Percentiles rank a stretch among this genome's conserved stretches.
These are phyloP conservation scores for Tetrao urogallus DNA, from an alignment of 2,113 vertebrate species.

Conservation along the genomic window DNA sequence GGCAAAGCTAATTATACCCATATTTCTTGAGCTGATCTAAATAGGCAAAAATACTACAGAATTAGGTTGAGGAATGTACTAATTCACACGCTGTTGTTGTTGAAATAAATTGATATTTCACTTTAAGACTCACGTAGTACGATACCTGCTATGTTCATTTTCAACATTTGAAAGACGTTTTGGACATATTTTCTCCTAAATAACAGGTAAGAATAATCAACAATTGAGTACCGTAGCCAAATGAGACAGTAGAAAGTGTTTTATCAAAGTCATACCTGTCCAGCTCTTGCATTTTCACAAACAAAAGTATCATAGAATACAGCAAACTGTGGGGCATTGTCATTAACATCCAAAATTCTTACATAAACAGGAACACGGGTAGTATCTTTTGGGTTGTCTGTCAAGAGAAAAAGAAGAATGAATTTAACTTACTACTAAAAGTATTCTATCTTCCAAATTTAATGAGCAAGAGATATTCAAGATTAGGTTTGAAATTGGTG, in stretches of 20 bases:
- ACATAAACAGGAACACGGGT: conserved; percentile 93
- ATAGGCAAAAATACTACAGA: neutral
- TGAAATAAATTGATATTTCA: neutral
- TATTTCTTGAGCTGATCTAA: conserved; percentile 16
- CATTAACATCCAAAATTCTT: conserved; percentile 94
- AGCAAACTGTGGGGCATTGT: conserved; percentile 95
- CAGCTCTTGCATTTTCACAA: conserved; percentile 95
- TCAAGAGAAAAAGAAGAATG: neutral
- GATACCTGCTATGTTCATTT: neutral
- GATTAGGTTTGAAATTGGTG: neutral
- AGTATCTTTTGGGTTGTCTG: conserved; percentile 90
- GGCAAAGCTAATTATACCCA: conserved; percentile 43
- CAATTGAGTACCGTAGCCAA: neutral
- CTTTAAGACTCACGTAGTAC: neutral
- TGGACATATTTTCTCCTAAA: neutral
- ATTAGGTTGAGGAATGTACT: neutral
- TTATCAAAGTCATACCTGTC: conserved; percentile 84
- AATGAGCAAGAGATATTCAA: neutral
- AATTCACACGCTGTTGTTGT: neutral
- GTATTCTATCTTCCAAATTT: neutral
- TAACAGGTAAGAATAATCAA: neutral
- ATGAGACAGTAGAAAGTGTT: neutral
- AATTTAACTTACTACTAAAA: neutral
- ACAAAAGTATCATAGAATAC: conserved; percentile 97
- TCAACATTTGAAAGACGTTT: neutral